These are phyloP conservation scores for Hydrocynus forskahlii DNA, from an alignment of 2,797 vertebrate genomes.

Conservation along the genomic window DNA sequence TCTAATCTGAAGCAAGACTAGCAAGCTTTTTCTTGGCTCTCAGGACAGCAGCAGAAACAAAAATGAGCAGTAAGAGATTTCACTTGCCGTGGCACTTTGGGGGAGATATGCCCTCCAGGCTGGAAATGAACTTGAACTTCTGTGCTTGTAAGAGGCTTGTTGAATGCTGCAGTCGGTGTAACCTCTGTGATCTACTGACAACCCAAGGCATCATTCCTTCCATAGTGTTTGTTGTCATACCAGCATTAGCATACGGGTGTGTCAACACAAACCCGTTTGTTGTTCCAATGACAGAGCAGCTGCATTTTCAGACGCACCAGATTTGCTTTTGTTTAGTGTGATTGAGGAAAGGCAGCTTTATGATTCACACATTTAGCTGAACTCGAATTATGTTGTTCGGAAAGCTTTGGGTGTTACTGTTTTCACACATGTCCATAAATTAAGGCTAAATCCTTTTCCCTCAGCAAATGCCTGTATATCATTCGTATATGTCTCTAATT, in stretches of 20 bases:
- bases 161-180: constrained; percentile 47
- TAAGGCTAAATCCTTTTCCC: not conserved
- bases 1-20: not conserved
- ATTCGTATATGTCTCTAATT: constrained; percentile 18
- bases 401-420: not conserved
- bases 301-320: constrained; percentile 32
- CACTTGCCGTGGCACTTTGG: not conserved
- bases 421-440: not conserved
- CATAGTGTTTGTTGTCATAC: constrained; percentile 60
- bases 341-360: constrained; percentile 7
- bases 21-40: not conserved
- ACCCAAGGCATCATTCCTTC: constrained; percentile 55
- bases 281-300: constrained; percentile 58
- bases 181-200: constrained; percentile 56
- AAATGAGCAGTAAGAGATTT: not conserved
- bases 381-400: not conserved
- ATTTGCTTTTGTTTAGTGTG: constrained; percentile 20
- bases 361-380: not conserved
- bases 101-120: not conserved
- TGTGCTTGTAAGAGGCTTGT: constrained; percentile 34
- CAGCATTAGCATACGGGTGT: constrained; percentile 55
- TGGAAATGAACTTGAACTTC: constrained; percentile 43
- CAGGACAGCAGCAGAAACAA: not conserved
- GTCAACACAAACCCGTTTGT: constrained; percentile 54
- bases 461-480: constrained; percentile 8